Conservation (phyloP, 2,113 vertebrate species). For the Brachypteracias leptosomus region DNA sequence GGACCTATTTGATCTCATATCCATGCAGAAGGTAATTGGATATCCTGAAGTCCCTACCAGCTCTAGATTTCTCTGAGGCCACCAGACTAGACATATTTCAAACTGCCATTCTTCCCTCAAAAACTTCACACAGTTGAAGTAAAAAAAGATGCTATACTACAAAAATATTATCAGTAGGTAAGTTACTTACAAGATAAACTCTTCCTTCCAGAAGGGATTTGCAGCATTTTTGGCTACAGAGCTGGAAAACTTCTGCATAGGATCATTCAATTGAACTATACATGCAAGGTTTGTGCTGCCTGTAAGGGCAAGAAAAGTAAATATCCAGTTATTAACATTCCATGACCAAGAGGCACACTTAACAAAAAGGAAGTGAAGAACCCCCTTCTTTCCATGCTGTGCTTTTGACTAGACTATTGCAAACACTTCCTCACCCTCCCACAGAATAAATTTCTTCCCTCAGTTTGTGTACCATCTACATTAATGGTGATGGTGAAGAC, state of each 20-base stretch:
- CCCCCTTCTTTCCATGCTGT: not conserved
- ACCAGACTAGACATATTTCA: not conserved
- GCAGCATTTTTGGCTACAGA: slow-evolving; percentile 72
- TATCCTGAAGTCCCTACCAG: not conserved
- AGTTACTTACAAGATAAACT: slow-evolving; percentile 90
- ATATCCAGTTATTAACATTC: not conserved
- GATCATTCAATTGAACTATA: slow-evolving; percentile 84
- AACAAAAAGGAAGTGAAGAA: not conserved
- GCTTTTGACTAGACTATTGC: not conserved
- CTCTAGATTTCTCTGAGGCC: not conserved
- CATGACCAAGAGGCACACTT: not conserved
- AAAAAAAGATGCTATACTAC: not conserved
- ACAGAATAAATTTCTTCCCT: not conserved
- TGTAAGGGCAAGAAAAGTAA: slow-evolving; percentile 40
- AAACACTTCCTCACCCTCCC: not conserved
- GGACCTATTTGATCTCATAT: not conserved
- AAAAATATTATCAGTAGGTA: not conserved
- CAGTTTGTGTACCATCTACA: not conserved
- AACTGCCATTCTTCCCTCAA: not conserved
- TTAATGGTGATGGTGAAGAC: not conserved
- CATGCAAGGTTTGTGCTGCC: slow-evolving; percentile 79
- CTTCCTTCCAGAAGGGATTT: slow-evolving; percentile 86
- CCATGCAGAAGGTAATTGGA: not conserved
- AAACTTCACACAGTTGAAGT: not conserved
- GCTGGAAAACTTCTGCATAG: slow-evolving; percentile 85